Conservation (phyloP, 2,888 invertebrate species). For the Tenthredo livida region DNA sequence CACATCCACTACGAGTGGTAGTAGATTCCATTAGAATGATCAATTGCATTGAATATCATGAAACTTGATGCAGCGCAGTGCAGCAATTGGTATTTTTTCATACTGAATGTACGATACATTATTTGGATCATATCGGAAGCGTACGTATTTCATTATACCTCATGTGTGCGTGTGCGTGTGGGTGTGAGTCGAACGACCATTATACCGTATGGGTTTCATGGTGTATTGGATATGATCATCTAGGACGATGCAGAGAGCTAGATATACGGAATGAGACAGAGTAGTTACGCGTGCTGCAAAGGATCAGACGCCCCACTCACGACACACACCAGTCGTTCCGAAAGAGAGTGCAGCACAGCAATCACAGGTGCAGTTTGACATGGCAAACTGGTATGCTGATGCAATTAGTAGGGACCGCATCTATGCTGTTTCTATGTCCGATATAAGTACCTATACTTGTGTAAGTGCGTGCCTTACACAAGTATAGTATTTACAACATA, state of each 20-base stretch:
- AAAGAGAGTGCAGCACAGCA: constrained; percentile 59
- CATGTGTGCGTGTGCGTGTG: background rate
- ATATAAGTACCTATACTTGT: constrained; percentile 47
- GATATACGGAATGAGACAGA: constrained; percentile 27
- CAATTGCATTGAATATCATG: background rate
- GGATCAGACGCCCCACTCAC: constrained; percentile 23
- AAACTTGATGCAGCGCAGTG: background rate
- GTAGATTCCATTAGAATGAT: background rate
- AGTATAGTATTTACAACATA: background rate
- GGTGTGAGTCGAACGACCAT: background rate
- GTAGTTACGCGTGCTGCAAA: constrained; percentile 1
- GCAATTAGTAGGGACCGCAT: constrained; percentile 71
- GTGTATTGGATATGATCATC: constrained; percentile 13
- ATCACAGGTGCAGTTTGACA: constrained; percentile 73
- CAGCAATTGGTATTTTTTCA: background rate
- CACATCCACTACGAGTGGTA: no score
- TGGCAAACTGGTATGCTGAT: constrained; percentile 73
- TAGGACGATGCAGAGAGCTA: constrained; percentile 27
- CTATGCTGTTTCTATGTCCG: constrained; percentile 61
- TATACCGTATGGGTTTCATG: constrained; percentile 1
- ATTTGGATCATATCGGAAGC: background rate
- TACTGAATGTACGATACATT: background rate
- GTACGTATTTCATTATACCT: background rate
- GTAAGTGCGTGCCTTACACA: background rate
- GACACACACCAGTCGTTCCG: constrained; percentile 29